Conservation (phyloP, 1,140 invertebrate genomes). For the Drosophila guanche region DNA sequence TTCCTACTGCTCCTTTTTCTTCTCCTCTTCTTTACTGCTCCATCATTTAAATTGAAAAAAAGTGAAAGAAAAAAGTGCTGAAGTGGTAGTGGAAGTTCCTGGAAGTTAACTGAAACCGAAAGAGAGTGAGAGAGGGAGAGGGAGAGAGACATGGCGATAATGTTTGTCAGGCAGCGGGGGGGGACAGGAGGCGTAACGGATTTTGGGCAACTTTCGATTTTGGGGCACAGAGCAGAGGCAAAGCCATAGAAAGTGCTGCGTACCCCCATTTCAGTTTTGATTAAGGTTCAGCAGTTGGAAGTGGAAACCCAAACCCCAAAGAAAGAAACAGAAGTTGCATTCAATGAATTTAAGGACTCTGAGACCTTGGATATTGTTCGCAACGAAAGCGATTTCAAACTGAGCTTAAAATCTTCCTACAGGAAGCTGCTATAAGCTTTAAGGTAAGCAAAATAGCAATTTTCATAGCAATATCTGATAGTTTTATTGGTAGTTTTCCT, state of each 20-base stretch:
- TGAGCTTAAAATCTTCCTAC: too few species aligned
- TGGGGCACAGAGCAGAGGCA: constrained; percentile 14
- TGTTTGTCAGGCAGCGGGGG: constrained; percentile 18
- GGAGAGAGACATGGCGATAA: constrained; percentile 21
- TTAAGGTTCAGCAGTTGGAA: constrained; percentile 23
- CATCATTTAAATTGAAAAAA: constrained; percentile 77
- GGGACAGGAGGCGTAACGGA: constrained; percentile 9
- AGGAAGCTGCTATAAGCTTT: too few species aligned
- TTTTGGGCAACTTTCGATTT: constrained; percentile 54
- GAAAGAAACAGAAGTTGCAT: constrained; percentile 8
- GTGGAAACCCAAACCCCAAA: constrained; percentile 8
- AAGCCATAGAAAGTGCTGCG: constrained; percentile 24
- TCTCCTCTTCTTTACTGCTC: constrained; percentile 42
- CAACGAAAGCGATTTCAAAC: constrained; percentile 1
- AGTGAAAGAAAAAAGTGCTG: constrained; percentile 33
- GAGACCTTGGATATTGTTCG: neutral
- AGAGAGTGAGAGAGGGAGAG: constrained; percentile 7
- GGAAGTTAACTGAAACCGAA: constrained; percentile 38
- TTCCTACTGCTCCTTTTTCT: constrained; percentile 27
- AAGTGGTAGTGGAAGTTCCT: constrained; percentile 40
- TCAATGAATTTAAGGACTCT: neutral
- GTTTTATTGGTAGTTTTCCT: too few species aligned
- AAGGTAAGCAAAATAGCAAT: too few species aligned
- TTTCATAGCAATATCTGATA: too few species aligned
- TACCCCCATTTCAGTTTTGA: constrained; percentile 38